Percentiles rank a stretch among this genome's conserved stretches.
phyloP scores from a whole-genome alignment of 2,113 vertebrate genomes.

The Sinosuthora webbiana region DNA sequence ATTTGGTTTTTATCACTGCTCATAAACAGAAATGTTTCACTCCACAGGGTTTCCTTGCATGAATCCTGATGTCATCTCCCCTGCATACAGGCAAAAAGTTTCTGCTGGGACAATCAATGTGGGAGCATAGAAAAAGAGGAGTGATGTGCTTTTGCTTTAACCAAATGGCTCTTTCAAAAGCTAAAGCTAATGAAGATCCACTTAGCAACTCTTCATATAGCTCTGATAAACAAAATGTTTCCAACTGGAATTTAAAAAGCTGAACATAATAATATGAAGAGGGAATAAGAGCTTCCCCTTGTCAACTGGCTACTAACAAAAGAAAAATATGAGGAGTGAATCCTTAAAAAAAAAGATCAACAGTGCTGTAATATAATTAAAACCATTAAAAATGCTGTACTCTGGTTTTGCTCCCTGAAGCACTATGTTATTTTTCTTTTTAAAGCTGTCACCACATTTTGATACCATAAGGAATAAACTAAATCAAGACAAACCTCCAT shows the following conservation, averaged over 20 bases:
- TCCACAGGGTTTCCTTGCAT: not conserved
- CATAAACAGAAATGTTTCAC: not conserved
- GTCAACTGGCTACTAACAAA: conserved; percentile 58
- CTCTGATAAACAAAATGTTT: conserved; percentile 44
- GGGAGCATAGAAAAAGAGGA: not conserved
- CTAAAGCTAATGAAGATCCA: not conserved
- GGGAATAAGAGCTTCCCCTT: conserved; percentile 55
- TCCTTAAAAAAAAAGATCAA: conserved; percentile 33
- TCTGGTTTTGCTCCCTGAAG: conserved; percentile 65
- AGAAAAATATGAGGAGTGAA: conserved; percentile 67
- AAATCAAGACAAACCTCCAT: conserved; percentile 57
- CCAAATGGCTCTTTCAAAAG: not conserved
- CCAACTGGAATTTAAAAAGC: conserved; percentile 38
- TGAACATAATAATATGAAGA: conserved; percentile 19
- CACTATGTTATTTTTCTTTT: conserved; percentile 58
- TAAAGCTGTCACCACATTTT: conserved; percentile 65
- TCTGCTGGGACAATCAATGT: not conserved
- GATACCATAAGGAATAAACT: conserved; percentile 63
- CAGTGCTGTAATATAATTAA: conserved; percentile 63
- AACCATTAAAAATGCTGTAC: conserved; percentile 65
- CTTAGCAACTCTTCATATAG: conserved; percentile 28
- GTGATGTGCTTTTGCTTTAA: not conserved
- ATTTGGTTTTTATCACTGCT: not conserved
- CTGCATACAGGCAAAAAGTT: not conserved
- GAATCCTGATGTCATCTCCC: not conserved